A percentile compares a stretch with the other conserved stretches of the same genome.
phyloP scores from a whole-genome alignment of 92 coral and sea anemone genomes.

The Chrysogorgia sp. region DNA sequence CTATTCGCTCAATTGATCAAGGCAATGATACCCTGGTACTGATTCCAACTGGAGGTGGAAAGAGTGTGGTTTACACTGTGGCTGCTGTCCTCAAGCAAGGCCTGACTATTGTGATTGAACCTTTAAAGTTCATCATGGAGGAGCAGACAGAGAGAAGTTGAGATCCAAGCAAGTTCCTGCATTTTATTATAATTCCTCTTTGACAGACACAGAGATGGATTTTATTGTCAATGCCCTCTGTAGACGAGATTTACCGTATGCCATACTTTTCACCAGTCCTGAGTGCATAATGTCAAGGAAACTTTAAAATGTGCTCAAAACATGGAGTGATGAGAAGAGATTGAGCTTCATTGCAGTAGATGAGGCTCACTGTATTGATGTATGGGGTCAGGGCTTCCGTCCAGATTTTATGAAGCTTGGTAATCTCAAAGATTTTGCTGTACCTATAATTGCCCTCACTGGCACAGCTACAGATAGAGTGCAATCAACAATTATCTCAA shows the following conservation, averaged over 20 bases:
- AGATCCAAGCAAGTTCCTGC: conserved; percentile 52
- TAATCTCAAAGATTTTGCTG: conserved; percentile 14
- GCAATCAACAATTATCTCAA: conserved; percentile 18
- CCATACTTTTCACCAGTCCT: conserved; percentile 49
- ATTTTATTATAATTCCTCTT: conserved; percentile 55
- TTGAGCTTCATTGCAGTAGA: conserved; percentile 49
- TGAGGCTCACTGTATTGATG: too few species aligned
- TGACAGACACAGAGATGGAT: conserved; percentile 58
- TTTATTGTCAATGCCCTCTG: conserved; percentile 46
- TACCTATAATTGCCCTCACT: conserved; percentile 41
- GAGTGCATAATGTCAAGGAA: conserved; percentile 42
- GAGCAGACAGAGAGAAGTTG: conserved; percentile 46
- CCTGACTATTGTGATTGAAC: conserved; percentile 40
- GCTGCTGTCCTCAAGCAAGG: too few species aligned
- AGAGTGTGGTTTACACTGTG: background rate
- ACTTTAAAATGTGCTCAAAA: conserved; percentile 38
- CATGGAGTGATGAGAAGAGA: conserved; percentile 33
- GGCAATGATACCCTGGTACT: background rate
- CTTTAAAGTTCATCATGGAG: conserved; percentile 54
- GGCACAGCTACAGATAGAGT: conserved; percentile 51
- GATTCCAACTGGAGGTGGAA: background rate
- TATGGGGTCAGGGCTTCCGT: conserved; percentile 55
- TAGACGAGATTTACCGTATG: conserved; percentile 40
- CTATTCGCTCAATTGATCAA: background rate
- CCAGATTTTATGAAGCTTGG: conserved; percentile 48